Evolutionary conservation across 92 coral and sea anemone species (phyloP).

Genomic region (Virgularia gustaviana): DNA sequence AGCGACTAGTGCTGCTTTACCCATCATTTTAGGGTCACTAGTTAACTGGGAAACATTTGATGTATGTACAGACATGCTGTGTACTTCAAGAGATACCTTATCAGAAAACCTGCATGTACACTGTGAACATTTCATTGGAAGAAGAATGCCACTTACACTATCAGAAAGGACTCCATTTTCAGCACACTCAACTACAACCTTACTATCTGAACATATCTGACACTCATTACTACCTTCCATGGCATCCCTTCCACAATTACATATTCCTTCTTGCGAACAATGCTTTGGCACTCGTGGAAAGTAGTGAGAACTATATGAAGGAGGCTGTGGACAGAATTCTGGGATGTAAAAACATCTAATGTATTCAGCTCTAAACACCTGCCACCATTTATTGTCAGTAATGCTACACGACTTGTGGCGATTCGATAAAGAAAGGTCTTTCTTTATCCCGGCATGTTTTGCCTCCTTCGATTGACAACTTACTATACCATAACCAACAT

Average conservation of each 20-base stretch:
- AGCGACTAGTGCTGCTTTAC: not conserved
- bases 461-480: slow-evolving; percentile 43
- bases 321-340: slow-evolving; percentile 1
- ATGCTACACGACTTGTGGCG: not conserved
- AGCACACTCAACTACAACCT: not conserved
- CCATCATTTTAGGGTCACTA: not conserved
- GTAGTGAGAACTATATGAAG: not conserved
- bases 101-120: not conserved
- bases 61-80: not conserved
- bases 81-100: not conserved
- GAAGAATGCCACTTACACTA: not conserved
- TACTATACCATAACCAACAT: slow-evolving; percentile 45
- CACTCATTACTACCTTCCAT: not conserved
- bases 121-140: not conserved
- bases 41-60: not conserved
- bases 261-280: not conserved
- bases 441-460: slow-evolving; percentile 48
- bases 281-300: not conserved
- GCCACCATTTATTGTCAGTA: slow-evolving; percentile 4
- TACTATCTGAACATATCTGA: slow-evolving; percentile 1
- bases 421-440: slow-evolving; percentile 41
- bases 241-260: not conserved
- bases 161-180: not conserved
- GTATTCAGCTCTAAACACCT: not conserved
- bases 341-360: slow-evolving; percentile 3